phyloP scores from a whole-genome alignment of 2,888 invertebrate genomes.

The Chrysina gloriosa region DNA sequence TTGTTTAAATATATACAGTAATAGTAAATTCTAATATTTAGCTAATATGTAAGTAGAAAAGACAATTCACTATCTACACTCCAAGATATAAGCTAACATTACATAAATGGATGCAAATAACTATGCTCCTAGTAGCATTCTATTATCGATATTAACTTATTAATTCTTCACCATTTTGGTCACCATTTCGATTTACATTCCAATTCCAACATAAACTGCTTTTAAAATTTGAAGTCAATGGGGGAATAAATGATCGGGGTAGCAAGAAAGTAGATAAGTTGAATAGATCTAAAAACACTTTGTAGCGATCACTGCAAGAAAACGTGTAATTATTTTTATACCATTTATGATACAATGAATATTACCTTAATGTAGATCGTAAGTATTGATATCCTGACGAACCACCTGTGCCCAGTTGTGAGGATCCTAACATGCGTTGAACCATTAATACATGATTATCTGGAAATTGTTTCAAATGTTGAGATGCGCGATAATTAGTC shows the following conservation, averaged over 20 bases:
- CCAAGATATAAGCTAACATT: not conserved
- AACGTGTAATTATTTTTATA: conserved; percentile 27
- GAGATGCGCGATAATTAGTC: too few species aligned
- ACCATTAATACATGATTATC: conserved; percentile 97
- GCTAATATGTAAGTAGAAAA: too few species aligned
- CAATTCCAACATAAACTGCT: conserved; percentile 38
- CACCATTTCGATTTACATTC: not conserved
- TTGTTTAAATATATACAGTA: too few species aligned
- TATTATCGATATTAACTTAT: not conserved
- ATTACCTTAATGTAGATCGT: conserved; percentile 92
- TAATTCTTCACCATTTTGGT: not conserved
- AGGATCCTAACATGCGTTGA: conserved; percentile 98
- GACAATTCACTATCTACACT: too few species aligned
- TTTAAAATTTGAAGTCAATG: conserved; percentile 72
- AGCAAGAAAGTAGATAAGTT: conserved; percentile 97
- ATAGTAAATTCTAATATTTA: too few species aligned
- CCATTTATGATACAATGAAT: not conserved
- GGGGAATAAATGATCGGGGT: conserved; percentile 91
- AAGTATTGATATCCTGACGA: conserved; percentile 98
- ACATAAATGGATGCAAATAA: too few species aligned
- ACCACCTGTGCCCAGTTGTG: conserved; percentile 96
- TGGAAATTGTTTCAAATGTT: not conserved
- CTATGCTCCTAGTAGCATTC: too few species aligned
- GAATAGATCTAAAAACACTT: conserved; percentile 97
- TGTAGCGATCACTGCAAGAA: conserved; percentile 92